Percentiles rank a stretch among this genome's conserved stretches.
These are phyloP conservation scores for Lepidochrysops patricia DNA, from an alignment of 2,888 invertebrate genomes.

Conservation along the genomic window DNA sequence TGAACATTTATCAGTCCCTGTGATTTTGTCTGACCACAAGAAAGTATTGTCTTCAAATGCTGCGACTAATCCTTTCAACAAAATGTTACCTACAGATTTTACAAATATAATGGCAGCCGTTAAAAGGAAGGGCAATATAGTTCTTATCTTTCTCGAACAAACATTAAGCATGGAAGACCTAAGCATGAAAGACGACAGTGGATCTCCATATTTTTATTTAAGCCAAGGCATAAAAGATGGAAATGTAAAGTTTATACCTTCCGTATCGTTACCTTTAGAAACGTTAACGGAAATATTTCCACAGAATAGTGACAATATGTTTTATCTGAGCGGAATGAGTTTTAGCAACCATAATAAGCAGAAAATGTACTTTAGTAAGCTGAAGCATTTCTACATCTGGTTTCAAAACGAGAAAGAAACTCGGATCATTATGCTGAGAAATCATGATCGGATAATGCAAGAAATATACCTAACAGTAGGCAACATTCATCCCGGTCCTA, in stretches of 20 bases:
- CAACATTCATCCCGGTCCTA: constrained; percentile 30
- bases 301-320: constrained; percentile 30
- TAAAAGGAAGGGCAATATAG: constrained; percentile 28
- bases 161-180: constrained; percentile 45
- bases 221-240: constrained; percentile 29
- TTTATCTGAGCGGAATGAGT: constrained; percentile 27
- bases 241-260: constrained; percentile 41
- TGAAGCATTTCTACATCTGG: constrained; percentile 42
- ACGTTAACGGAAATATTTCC: constrained; percentile 32
- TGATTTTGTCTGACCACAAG: constrained; percentile 42
- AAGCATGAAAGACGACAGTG: constrained; percentile 35
- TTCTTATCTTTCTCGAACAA: constrained; percentile 48
- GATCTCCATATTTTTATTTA: constrained; percentile 39
- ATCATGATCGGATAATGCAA: constrained; percentile 44
- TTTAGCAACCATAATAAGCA: constrained; percentile 27
- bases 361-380: constrained; percentile 28
- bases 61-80: constrained; percentile 40
- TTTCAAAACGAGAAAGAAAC: constrained; percentile 41
- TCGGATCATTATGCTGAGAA: constrained; percentile 30
- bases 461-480: constrained; percentile 35
- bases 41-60: constrained; percentile 26
- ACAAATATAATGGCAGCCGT: constrained; percentile 33
- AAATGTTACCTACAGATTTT: constrained; percentile 32
- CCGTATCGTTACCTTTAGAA: constrained; percentile 38
- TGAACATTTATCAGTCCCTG: constrained; percentile 33